Evolutionary conservation across 2,888 invertebrate species (phyloP).

Genomic region (Eledona agricola): DNA sequence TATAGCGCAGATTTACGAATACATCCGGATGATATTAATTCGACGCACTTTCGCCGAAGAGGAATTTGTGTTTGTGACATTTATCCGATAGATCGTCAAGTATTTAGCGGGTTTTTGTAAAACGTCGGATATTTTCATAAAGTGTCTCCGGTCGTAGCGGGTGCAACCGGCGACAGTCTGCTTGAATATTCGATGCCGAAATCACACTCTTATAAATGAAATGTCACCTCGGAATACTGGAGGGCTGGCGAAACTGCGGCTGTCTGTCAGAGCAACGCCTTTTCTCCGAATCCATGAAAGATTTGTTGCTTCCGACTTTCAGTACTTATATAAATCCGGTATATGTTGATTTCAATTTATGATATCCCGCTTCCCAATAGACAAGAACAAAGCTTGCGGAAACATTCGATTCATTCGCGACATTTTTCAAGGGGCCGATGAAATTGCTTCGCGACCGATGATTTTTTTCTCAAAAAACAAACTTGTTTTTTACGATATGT

Average conservation of each 20-base stretch:
- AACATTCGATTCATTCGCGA: conserved; percentile 31
- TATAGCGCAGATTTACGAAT: conserved; percentile 13
- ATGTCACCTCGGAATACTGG: conserved; percentile 38
- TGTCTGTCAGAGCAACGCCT: conserved; percentile 36
- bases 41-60: conserved; percentile 24
- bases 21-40: conserved; percentile 27
- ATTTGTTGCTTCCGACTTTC: conserved; percentile 38
- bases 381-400: conserved; percentile 37
- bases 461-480: conserved; percentile 3
- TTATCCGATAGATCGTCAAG: conserved; percentile 28
- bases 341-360: conserved; percentile 41
- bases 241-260: conserved; percentile 39
- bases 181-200: conserved; percentile 36
- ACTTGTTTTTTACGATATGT: conserved; percentile 26
- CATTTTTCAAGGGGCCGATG: conserved; percentile 32
- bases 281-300: conserved; percentile 32
- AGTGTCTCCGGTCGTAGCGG: conserved; percentile 24
- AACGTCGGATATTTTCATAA: conserved; percentile 27
- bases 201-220: conserved; percentile 42
- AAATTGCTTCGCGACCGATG: conserved; percentile 26
- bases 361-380: conserved; percentile 35
- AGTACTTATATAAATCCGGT: conserved; percentile 39
- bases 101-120: conserved; percentile 13
- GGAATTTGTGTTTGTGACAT: conserved; percentile 31
- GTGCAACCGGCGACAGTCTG: conserved; percentile 30